Conservation (phyloP, 2,797 vertebrate genomes). For the Phrynocephalus vlangalii region DNA sequence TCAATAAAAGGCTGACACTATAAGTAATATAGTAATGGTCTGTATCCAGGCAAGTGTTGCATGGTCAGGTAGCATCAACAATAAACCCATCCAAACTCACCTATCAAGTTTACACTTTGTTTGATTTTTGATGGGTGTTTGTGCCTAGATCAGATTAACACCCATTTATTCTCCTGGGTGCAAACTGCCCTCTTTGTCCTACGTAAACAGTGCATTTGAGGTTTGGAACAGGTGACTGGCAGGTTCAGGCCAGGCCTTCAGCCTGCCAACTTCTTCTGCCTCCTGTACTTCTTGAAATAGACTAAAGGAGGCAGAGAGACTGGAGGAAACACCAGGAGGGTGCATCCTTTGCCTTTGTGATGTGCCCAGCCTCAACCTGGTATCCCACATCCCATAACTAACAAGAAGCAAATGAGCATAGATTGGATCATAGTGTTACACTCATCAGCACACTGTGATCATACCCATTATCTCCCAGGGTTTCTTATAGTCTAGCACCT, state of each 20-base stretch:
- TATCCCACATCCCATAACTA: neutral
- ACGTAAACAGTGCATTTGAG: too few relatives aligned
- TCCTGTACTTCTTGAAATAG: neutral
- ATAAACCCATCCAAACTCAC: slow-evolving; percentile 60
- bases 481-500: too few relatives aligned
- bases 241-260: neutral
- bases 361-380: neutral
- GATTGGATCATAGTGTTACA: neutral
- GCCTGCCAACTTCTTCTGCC: neutral
- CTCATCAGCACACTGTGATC: neutral
- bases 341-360: neutral
- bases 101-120: slow-evolving; percentile 42
- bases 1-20: slow-evolving; percentile 76
- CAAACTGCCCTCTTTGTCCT: neutral
- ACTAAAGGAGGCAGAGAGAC: neutral
- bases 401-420: neutral
- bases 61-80: slow-evolving; percentile 69
- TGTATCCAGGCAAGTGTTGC: slow-evolving; percentile 70
- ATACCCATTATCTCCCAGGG: neutral
- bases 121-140: neutral
- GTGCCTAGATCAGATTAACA: neutral
- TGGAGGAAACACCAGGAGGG: neutral
- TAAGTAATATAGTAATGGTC: slow-evolving; percentile 71
- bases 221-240: neutral
- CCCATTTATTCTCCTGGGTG: neutral